Conservation (phyloP, 2,888 invertebrate genomes). For the Cremastinae sp. region DNA sequence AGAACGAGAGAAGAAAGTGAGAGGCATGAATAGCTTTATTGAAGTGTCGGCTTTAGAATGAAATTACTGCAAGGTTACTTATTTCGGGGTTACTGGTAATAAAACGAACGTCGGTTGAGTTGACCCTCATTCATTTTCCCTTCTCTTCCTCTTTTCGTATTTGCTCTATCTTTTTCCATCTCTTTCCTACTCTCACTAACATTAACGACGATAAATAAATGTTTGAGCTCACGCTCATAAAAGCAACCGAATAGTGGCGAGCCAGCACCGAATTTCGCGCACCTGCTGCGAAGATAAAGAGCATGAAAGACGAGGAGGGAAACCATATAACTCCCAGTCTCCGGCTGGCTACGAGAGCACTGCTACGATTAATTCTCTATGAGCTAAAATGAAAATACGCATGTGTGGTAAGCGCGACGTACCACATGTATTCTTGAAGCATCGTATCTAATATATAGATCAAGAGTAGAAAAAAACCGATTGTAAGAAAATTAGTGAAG, state of each 20-base stretch:
- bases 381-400: constrained; percentile 52
- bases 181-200: constrained; percentile 9
- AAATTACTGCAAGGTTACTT: constrained; percentile 40
- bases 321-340: constrained; percentile 42
- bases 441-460: constrained; percentile 11
- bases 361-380: constrained; percentile 59
- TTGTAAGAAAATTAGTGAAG: constrained; percentile 49
- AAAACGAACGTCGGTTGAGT: constrained; percentile 14
- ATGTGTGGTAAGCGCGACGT: constrained; percentile 28
- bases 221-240: constrained; percentile 29
- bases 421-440: constrained; percentile 20
- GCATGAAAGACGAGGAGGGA: constrained; percentile 37
- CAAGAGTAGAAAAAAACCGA: constrained; percentile 1
- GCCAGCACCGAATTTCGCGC: constrained; percentile 50
- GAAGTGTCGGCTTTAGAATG: neutral
- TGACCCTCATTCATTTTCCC: too few species aligned
- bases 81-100: constrained; percentile 50
- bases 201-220: constrained; percentile 16
- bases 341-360: constrained; percentile 8
- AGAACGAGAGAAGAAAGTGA: neutral
- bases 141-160: constrained; percentile 10
- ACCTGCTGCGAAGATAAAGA: constrained; percentile 53
- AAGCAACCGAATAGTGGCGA: constrained; percentile 14
- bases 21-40: constrained; percentile 15
- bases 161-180: constrained; percentile 3